Percentiles rank a stretch among this genome's conserved stretches.
Conservation (phyloP, 2,888 invertebrate genomes). For the Trichogramma dendrolimi region DNA sequence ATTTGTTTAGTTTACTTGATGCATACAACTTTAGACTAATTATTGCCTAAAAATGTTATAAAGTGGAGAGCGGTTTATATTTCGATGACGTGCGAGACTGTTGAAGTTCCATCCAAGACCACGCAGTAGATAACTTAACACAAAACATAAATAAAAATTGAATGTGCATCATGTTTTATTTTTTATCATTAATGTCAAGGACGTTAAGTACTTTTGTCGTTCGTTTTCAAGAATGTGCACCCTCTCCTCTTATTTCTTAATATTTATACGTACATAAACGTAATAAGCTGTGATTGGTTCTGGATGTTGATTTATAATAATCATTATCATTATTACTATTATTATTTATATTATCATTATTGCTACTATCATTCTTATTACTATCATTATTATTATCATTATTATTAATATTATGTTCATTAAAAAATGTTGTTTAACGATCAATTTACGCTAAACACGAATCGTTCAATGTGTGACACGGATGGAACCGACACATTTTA, state of each 20-base stretch:
- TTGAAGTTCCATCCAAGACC: slow-evolving; percentile 24
- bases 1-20: slow-evolving; percentile 29
- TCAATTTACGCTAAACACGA: slow-evolving; percentile 29
- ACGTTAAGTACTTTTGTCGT: not conserved
- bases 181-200: slow-evolving; percentile 12
- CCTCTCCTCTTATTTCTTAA: slow-evolving; percentile 29
- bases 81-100: slow-evolving; percentile 27
- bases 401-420: slow-evolving; percentile 28
- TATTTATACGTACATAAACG: slow-evolving; percentile 33
- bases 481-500: slow-evolving; percentile 30
- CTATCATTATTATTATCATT: slow-evolving; percentile 9
- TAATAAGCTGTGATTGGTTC: slow-evolving; percentile 44
- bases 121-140: slow-evolving; percentile 12
- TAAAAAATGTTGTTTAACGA: slow-evolving; percentile 34
- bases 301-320: slow-evolving; percentile 40
- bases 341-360: too few relatives aligned
- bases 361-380: too few relatives aligned
- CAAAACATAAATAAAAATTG: slow-evolving; percentile 8
- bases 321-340: slow-evolving; percentile 26
- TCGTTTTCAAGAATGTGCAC: slow-evolving; percentile 27
- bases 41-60: slow-evolving; percentile 30
- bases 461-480: slow-evolving; percentile 33
- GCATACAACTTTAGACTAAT: slow-evolving; percentile 28
- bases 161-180: too few relatives aligned
- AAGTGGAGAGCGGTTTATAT: slow-evolving; percentile 29